Base-by-base conservation (phyloP, 2,797 vertebrate genomes). In the Hippocampus kuda region DNA sequence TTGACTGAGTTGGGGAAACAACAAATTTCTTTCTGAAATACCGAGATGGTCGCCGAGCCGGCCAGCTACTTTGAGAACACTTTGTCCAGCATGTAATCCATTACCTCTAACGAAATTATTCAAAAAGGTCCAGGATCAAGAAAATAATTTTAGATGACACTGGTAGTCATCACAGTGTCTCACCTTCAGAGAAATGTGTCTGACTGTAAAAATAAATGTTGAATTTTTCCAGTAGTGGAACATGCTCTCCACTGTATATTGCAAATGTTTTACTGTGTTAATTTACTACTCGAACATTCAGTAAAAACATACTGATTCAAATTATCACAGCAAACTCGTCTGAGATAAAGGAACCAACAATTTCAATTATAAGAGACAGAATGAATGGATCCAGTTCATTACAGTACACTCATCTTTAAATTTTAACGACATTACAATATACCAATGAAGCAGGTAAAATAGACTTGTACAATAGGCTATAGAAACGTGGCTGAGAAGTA, bases 401-500 rank as follows among this genome's bases (percentile, higher is more conserved):
- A 38, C 34, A 38, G 6, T 7, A 38, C 6, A 38, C 34, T 38
- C 7, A 38, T 38, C 24, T 27, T 59, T 59, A 59, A 16, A 6
- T 51, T 51, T 16, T 7, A 27, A 10, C 5, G n/a, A 57, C 24
- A 13, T 59, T 27, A 59, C 24, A 27, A 27, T 0, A 59, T 27
- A 22, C 18, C 18, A 20, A 51, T 20, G 18, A 51, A 51, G 49
- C 18, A 9, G 20, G 6, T 27, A 30, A 27, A 59, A 1, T 5
- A 6, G 13, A 59, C 13, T 59, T 59, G 7, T 56, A 63, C 74
- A 71, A 57, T 68, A 61, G 60, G 34, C 34, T 38, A 38, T 38
- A 38, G 34, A 46, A 26, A 5, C n/a, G 7, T 46, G 24, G 71
- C 44, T 46, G 64, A 67, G 68, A 65, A 76, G 65, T 60, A 70